A percentile compares a stretch with the other conserved stretches of the same genome.
Evolutionary conservation across 2,797 vertebrate species (phyloP).

Genomic region (Sebastes reedi): DNA sequence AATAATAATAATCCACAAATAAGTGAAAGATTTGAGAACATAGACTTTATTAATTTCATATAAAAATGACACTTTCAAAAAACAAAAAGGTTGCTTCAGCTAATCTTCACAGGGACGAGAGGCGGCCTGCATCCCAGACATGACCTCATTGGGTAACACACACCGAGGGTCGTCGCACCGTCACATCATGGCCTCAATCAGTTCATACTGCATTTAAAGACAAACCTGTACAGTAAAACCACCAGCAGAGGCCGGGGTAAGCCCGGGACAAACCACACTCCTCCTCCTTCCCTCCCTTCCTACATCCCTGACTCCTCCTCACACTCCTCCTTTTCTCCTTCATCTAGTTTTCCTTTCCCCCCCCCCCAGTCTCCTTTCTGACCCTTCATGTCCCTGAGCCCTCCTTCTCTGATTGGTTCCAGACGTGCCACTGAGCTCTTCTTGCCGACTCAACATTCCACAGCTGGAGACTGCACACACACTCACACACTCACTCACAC

Average conservation of each 20-base stretch:
- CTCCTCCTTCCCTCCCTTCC: slow-evolving; percentile 32
- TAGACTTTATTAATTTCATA: slow-evolving; percentile 80
- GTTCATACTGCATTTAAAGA: background rate
- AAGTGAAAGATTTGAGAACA: slow-evolving; percentile 53
- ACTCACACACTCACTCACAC: slow-evolving; percentile 29
- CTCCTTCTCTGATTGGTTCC: slow-evolving; percentile 82
- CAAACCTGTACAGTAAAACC: slow-evolving; percentile 39
- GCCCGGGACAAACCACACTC: slow-evolving; percentile 28
- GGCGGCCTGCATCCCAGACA: slow-evolving; percentile 27
- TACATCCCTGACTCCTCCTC: slow-evolving; percentile 49
- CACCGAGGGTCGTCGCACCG: background rate
- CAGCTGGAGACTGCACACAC: slow-evolving; percentile 76
- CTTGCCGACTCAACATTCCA: slow-evolving; percentile 85
- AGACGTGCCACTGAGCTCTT: slow-evolving; percentile 82
- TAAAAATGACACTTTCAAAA: slow-evolving; percentile 62
- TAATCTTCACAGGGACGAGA: slow-evolving; percentile 68
- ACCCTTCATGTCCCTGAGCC: slow-evolving; percentile 72
- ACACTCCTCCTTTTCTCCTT: slow-evolving; percentile 21
- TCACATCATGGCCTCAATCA: background rate
- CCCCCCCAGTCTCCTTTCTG: slow-evolving; percentile 37
- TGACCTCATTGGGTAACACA: slow-evolving; percentile 1
- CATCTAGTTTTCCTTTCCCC: slow-evolving; percentile 31
- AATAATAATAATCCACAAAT: background rate
- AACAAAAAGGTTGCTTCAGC: slow-evolving; percentile 63
- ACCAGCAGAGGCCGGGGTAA: slow-evolving; percentile 73